Evolutionary conservation across 1,140 invertebrate genomes (phyloP).

Genomic region (Gyrodactylus salaris): DNA sequence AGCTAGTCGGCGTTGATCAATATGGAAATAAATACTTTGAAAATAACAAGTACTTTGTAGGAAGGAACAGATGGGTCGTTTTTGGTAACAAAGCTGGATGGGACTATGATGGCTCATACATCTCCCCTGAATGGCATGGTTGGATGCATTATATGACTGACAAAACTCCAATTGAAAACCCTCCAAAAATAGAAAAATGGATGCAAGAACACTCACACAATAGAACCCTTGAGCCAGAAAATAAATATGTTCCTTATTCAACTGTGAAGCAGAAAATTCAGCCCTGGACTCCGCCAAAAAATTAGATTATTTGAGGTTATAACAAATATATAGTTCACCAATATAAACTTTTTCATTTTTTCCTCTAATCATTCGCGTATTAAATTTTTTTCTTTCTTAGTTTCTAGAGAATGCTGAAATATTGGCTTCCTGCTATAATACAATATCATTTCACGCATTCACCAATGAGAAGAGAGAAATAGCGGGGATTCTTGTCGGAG

Average conservation of each 20-base stretch:
- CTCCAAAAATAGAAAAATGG: constrained; percentile 35
- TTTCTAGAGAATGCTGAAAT: not conserved
- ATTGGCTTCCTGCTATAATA: not conserved
- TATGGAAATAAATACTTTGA: constrained; percentile 85
- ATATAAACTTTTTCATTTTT: no score
- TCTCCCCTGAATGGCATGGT: constrained; percentile 49
- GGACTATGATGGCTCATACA: constrained; percentile 69
- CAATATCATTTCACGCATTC: not conserved
- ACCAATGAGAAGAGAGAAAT: not conserved
- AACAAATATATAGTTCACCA: no score
- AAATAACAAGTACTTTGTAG: constrained; percentile 52
- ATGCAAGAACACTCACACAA: constrained; percentile 47
- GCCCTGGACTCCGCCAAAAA: constrained; percentile 27
- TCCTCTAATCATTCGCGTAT: not conserved
- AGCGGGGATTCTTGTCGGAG: not conserved
- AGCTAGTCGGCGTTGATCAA: constrained; percentile 55
- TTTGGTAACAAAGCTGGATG: constrained; percentile 35
- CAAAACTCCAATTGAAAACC: constrained; percentile 27
- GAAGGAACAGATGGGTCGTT: constrained; percentile 69
- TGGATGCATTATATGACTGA: constrained; percentile 54
- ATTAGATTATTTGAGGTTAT: not conserved
- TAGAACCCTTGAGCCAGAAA: constrained; percentile 27
- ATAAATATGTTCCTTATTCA: constrained; percentile 44
- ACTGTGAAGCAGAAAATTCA: constrained; percentile 49
- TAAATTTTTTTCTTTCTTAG: not conserved